Conservation (phyloP, 2,797 vertebrate species). For the Tamandua tetradactyla region DNA sequence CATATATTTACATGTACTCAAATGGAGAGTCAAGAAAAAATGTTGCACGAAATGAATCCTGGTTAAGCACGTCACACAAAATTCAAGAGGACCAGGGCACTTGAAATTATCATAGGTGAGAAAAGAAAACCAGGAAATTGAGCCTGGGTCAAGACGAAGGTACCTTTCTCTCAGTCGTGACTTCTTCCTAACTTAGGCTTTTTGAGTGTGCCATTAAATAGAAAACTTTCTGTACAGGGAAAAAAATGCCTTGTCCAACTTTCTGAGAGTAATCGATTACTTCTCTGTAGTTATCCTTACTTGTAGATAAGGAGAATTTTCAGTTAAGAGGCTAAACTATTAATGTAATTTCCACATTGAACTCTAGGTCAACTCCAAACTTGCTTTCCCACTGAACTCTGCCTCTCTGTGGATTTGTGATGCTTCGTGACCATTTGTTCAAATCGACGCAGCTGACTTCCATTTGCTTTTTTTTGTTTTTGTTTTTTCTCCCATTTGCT, state of each 20-base stretch:
- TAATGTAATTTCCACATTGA: conserved; percentile 44
- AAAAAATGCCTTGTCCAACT: not conserved
- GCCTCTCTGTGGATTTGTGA: not conserved
- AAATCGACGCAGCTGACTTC: not conserved
- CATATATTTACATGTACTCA: conserved; percentile 70
- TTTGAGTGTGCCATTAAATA: not conserved
- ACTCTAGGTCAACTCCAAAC: not conserved
- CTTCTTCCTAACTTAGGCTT: not conserved
- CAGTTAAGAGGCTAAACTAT: not conserved
- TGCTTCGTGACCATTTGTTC: conserved; percentile 33
- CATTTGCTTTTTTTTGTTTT: conserved; percentile 45
- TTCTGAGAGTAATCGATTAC: conserved; percentile 9
- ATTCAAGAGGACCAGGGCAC: not conserved
- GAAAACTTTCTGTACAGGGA: not conserved
- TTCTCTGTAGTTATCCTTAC: not conserved
- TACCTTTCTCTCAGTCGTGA: not conserved
- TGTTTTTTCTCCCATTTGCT: too few relatives aligned
- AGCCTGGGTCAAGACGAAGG: conserved; percentile 16
- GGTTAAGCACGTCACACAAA: conserved; percentile 12
- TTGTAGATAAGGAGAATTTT: conserved; percentile 29
- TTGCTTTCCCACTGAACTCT: not conserved
- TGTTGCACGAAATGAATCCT: conserved; percentile 38
- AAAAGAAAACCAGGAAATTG: not conserved
- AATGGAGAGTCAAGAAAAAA: conserved; percentile 57
- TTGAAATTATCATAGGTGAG: conserved; percentile 36